Conservation (phyloP, 2,888 invertebrate species). For the Campoplex capitator region DNA sequence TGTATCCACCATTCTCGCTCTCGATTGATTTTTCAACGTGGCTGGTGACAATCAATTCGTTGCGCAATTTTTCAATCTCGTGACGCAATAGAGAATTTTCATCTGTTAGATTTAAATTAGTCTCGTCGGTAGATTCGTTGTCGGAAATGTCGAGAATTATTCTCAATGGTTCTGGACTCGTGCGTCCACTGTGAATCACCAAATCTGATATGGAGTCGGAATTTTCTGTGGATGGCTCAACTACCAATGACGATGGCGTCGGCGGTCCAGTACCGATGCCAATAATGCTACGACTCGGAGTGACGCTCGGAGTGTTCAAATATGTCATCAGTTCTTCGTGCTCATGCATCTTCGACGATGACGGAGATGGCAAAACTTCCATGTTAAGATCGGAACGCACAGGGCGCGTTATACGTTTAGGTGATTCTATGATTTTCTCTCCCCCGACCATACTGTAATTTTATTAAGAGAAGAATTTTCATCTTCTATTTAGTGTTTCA, state of each 20-base stretch:
- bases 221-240: constrained; percentile 76
- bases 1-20: constrained; percentile 62
- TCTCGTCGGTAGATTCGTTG: constrained; percentile 51
- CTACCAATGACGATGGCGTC: constrained; percentile 75
- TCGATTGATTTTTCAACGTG: constrained; percentile 84
- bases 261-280: constrained; percentile 65
- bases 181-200: constrained; percentile 74
- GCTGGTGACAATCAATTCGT: constrained; percentile 85
- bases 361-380: neutral
- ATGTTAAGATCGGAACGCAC: constrained; percentile 2
- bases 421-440: constrained; percentile 25
- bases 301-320: constrained; percentile 73
- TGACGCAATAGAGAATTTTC: constrained; percentile 82
- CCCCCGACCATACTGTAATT: constrained; percentile 18
- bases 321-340: constrained; percentile 77
- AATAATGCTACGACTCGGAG: constrained; percentile 70
- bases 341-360: constrained; percentile 35
- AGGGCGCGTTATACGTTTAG: constrained; percentile 29
- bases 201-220: constrained; percentile 78
- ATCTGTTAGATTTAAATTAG: constrained; percentile 49
- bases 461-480: neutral
- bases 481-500: neutral
- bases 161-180: constrained; percentile 72
- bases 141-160: constrained; percentile 72
- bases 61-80: constrained; percentile 86